Evolutionary conservation across 37 sponge, comb jelly and placozoan genomes (phyloP), one percentile per base, ranked within the genome.

Genomic region (Beroe ovata): DNA sequence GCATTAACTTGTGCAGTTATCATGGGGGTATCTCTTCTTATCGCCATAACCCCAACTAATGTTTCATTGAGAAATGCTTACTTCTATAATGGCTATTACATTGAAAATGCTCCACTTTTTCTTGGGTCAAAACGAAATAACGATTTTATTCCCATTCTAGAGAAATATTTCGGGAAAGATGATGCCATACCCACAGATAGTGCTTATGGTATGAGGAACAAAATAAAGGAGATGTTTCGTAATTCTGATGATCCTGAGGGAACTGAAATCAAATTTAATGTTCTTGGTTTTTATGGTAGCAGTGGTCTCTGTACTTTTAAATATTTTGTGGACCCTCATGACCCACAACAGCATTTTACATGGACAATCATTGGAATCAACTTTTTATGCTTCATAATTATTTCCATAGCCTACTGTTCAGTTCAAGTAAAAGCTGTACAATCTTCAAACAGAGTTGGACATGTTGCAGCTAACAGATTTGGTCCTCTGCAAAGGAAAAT

Each of bases 11-110:
- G 84, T 42, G 26, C 28, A 1, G 1, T 77, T 19, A 1, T 77
- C 23, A 77, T 35, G 2, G 22, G n/a, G 8, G 35, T 40, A 22
- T 33, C 84, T 6, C 33, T 77, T 8, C 54, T 77, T 2, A 77
- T 77, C 39, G 84, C 84, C 6, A 41, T 77, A 11, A 77, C 41
- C 16, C 84, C 84, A 22, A 77, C 38, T 3, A 36, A 77, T 1
- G 18, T n/a, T 16, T 8, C 26, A 21, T 29, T 77, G 16, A 8
- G 38, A 19, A 35, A 77, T 1, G 54, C 54, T 8, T 77, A 77
- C 84, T 77, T 77, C 25, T 36, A 42, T 25, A 77, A 77, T 40
- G 84, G 84, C 8, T 77, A 41, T 26, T 77, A 25, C 84, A 77
- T 77, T 4, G 54, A 39, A 77, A 77, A 77, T 41, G 84, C 84